These are phyloP conservation scores for Gila orcuttii DNA, from an alignment of 2,113 vertebrate species.

Conservation along the genomic window DNA sequence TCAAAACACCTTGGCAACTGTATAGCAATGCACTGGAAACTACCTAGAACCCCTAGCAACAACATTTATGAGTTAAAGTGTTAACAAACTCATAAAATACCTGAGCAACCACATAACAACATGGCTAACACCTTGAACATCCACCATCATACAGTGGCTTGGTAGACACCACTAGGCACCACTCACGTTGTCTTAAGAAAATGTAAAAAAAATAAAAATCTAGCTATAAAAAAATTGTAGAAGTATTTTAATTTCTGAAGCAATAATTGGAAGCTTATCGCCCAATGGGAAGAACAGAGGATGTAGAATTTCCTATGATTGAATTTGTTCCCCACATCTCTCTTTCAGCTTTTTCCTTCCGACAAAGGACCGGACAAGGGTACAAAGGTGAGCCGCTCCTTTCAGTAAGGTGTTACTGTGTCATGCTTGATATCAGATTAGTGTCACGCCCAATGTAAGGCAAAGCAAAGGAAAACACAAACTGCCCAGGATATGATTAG, in stretches of 20 bases:
- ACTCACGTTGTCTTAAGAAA: background rate
- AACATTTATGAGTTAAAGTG: background rate
- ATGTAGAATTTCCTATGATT: slow-evolving; percentile 72
- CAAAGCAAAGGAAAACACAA: slow-evolving; percentile 7
- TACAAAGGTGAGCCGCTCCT: slow-evolving; percentile 84
- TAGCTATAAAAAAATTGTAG: background rate
- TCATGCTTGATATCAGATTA: background rate
- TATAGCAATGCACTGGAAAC: background rate
- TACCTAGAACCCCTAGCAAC: background rate
- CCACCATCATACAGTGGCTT: background rate
- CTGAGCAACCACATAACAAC: background rate
- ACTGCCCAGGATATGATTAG: background rate
- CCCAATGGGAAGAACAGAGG: slow-evolving; percentile 51
- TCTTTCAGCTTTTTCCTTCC: slow-evolving; percentile 88
- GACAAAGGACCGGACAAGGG: slow-evolving; percentile 94
- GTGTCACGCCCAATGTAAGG: background rate
- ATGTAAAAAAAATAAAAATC: background rate
- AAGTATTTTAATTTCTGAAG: slow-evolving; percentile 28
- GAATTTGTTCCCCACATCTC: slow-evolving; percentile 65
- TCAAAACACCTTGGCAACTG: background rate
- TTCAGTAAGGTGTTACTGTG: background rate
- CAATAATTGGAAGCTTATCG: slow-evolving; percentile 13
- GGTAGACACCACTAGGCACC: background rate
- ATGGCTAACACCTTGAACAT: background rate
- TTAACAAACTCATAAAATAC: background rate